Evolutionary conservation across 2,797 vertebrate species (phyloP).

Genomic region (Gephyroberyx darwinii): DNA sequence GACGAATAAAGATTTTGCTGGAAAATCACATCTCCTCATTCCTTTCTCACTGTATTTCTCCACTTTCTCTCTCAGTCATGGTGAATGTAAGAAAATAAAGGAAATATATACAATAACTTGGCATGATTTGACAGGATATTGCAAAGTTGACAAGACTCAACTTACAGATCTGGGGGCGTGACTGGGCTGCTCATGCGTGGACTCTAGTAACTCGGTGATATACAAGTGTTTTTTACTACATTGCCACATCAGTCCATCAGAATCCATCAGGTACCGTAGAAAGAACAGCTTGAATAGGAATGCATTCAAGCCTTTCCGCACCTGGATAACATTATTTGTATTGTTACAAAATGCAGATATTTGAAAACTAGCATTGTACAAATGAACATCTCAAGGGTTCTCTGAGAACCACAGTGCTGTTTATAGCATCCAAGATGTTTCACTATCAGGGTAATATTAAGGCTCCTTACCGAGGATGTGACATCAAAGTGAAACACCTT

Average conservation of each 20-base stretch:
- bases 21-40: too few relatives aligned
- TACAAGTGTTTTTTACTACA: constrained; percentile 85
- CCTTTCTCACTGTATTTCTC: too few relatives aligned
- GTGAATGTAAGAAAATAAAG: too few relatives aligned
- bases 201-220: constrained; percentile 85
- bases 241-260: constrained; percentile 86
- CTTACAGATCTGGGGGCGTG: constrained; percentile 32
- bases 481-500: constrained; percentile 91
- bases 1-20: not conserved
- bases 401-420: not conserved
- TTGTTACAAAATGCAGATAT: rapidly evolving
- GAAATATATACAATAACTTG: too few relatives aligned
- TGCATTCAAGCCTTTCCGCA: constrained; percentile 84
- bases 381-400: not conserved
- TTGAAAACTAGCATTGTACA: not conserved
- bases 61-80: too few relatives aligned
- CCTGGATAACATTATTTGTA: constrained; percentile 71
- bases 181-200: constrained; percentile 43
- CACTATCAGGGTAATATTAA: not conserved
- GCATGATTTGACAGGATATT: not conserved
- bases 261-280: constrained; percentile 85
- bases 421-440: not conserved
- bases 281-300: constrained; percentile 91
- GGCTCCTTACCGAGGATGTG: constrained; percentile 87
- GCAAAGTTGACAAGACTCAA: not conserved